Evolutionary conservation across 2,888 invertebrate genomes (phyloP), one percentile per base, ranked within the genome.

Genomic region (Neoaliturus tenellus): DNA sequence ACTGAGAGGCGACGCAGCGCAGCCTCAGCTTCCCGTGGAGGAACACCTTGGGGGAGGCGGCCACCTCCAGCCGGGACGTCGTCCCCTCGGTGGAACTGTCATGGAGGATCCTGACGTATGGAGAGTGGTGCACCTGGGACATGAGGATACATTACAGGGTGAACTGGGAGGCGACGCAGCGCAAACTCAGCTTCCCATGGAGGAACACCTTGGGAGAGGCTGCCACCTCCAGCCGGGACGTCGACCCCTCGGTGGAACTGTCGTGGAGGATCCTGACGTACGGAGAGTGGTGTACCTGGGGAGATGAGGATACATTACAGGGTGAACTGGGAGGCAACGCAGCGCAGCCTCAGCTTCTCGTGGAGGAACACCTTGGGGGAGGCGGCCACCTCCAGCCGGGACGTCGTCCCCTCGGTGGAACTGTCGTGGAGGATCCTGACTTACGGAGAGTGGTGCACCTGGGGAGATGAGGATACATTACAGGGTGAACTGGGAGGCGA

Each of bases 111-210:
- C 55, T n/a, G 55, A 55, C 55, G n/a, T 20, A 23, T 10, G 55
- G 55, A 6, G 55, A 55, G 55, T 55, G 55, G 23, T 55, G 55
- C 6, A 55, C 17, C 55, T 39, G 39, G 12, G 39, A 39, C 6
- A 39, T 87, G 23, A 88, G 87, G 1, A n/a, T 87, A 20, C 87
- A 85, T 86, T 89, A 89, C 71, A 89, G 84, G 2, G 86, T 86
- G 85, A 87, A 89, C 78, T 89, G 87, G 25, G 88, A 87, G 3
- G 88, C 88, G 73, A 88, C 85, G 78, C 89, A 89, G 14, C 88
- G 85, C 41, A 89, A 85, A 23, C 85, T 85, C 81, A 89, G 85
- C 78, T 85, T 86, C 0, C 89, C 89, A 3, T 88, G 87, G 20
- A 85, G 85, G 78, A 88, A 89, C 73, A 86, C 81, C 10, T 17